Conservation (phyloP, 2,888 invertebrate genomes). For the Eilema sororculum region DNA sequence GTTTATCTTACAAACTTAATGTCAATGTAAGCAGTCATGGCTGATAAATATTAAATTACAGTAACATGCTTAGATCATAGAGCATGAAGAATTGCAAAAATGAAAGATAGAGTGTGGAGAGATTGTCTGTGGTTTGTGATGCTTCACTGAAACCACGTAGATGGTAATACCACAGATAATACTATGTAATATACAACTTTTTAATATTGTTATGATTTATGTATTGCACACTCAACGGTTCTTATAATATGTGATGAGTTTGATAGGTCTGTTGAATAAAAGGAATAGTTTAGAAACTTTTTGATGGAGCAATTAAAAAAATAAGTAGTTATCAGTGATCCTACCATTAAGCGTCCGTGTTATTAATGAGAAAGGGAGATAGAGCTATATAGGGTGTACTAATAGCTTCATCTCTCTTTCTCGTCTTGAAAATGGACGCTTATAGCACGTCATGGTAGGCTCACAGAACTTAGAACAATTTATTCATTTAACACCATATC, state of each 20-base stretch:
- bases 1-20: slow-evolving; percentile 19
- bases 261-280: neutral
- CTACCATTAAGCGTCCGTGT: neutral
- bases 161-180: slow-evolving; percentile 11
- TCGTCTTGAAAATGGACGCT: neutral
- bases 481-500: neutral
- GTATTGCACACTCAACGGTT: neutral
- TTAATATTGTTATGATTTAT: slow-evolving; percentile 3
- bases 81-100: slow-evolving; percentile 32
- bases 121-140: slow-evolving; percentile 26
- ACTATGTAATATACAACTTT: slow-evolving; percentile 13
- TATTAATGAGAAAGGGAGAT: neutral
- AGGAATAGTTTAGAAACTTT: no score
- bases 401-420: neutral
- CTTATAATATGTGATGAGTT: neutral
- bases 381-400: neutral
- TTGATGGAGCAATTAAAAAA: no score
- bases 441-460: neutral
- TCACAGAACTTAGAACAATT: neutral
- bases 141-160: slow-evolving; percentile 23
- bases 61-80: slow-evolving; percentile 34
- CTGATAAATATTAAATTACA: slow-evolving; percentile 51
- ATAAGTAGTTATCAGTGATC: neutral
- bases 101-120: slow-evolving; percentile 28
- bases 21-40: slow-evolving; percentile 47